These are phyloP conservation scores for Drosophila arizonae DNA, from an alignment of 1,140 invertebrate species.

Conservation along the genomic window DNA sequence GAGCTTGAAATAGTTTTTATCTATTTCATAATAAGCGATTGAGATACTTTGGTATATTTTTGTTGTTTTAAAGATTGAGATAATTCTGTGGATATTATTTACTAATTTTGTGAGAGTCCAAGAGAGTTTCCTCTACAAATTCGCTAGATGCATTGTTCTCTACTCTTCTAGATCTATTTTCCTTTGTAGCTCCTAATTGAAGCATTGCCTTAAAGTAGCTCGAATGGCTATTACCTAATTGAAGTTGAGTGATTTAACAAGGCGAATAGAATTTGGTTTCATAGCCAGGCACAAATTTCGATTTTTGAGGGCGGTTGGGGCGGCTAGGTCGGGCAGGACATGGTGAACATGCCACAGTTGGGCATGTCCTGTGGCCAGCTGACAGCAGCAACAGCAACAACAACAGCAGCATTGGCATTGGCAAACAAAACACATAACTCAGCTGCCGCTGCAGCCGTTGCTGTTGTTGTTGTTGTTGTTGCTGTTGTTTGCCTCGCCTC, in stretches of 20 bases:
- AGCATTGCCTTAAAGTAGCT: not conserved
- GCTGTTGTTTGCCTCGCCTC: slow-evolving; percentile 17
- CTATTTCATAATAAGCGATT: no score
- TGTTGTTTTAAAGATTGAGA: no score
- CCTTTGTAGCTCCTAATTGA: no score
- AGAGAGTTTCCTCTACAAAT: no score
- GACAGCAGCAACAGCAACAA: slow-evolving; percentile 19
- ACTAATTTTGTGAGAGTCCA: no score
- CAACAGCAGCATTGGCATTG: not conserved
- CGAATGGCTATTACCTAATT: not conserved
- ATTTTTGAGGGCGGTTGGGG: not conserved
- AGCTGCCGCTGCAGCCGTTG: slow-evolving; percentile 1
- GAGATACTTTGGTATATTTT: no score
- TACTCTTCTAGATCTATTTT: no score
- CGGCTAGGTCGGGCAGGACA: not conserved
- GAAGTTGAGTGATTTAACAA: not conserved
- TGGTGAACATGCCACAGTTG: slow-evolving; percentile 41
- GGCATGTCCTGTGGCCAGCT: slow-evolving; percentile 39
- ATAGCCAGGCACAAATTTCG: not conserved
- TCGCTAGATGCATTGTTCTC: no score
- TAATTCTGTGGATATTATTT: no score
- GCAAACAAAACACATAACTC: slow-evolving; percentile 35
- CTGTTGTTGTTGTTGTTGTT: no score
- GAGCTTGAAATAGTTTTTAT: no score
- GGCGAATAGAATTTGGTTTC: not conserved